These are phyloP conservation scores for Tetragnatha montana DNA, from an alignment of 2,888 invertebrate species.

Conservation along the genomic window DNA sequence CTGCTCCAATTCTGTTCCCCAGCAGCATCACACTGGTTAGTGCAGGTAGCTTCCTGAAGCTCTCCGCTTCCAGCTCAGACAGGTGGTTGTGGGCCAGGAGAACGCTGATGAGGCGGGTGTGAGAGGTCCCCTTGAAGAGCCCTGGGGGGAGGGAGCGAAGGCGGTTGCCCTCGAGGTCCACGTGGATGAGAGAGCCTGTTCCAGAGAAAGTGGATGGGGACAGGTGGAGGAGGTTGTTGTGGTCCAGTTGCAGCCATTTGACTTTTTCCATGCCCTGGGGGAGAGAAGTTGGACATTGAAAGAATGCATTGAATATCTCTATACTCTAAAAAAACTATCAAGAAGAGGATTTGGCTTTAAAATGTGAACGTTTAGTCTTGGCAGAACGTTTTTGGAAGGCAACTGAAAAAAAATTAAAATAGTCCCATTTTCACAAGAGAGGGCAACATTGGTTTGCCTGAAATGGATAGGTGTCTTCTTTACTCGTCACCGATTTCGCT, in stretches of 20 bases:
- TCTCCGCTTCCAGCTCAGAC: slow-evolving; percentile 82
- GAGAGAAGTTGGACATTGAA: too few species aligned
- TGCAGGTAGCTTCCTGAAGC: slow-evolving; percentile 84
- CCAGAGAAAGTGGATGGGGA: slow-evolving; percentile 83
- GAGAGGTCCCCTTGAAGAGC: slow-evolving; percentile 83
- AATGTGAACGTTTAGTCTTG: too few species aligned
- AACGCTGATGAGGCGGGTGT: slow-evolving; percentile 84
- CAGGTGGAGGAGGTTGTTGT: slow-evolving; percentile 85
- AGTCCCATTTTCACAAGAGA: too few species aligned
- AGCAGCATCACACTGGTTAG: slow-evolving; percentile 87
- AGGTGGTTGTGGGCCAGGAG: slow-evolving; percentile 89
- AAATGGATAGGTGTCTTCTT: too few species aligned
- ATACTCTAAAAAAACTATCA: too few species aligned
- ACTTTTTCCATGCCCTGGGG: slow-evolving; percentile 62
- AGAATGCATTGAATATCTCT: too few species aligned
- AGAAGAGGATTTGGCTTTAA: too few species aligned
- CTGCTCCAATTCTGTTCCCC: slow-evolving; percentile 83
- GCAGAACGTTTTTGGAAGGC: too few species aligned
- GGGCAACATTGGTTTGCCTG: too few species aligned
- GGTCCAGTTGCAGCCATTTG: slow-evolving; percentile 75
- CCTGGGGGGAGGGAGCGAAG: slow-evolving; percentile 83
- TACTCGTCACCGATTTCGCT: too few species aligned
- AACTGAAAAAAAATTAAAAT: too few species aligned
- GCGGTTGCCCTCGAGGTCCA: slow-evolving; percentile 91
- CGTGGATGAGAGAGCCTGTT: slow-evolving; percentile 86